Evolutionary conservation across 2,797 vertebrate species (phyloP), one percentile per base, ranked within the genome.

Genomic region (Poeciliopsis gracilis): DNA sequence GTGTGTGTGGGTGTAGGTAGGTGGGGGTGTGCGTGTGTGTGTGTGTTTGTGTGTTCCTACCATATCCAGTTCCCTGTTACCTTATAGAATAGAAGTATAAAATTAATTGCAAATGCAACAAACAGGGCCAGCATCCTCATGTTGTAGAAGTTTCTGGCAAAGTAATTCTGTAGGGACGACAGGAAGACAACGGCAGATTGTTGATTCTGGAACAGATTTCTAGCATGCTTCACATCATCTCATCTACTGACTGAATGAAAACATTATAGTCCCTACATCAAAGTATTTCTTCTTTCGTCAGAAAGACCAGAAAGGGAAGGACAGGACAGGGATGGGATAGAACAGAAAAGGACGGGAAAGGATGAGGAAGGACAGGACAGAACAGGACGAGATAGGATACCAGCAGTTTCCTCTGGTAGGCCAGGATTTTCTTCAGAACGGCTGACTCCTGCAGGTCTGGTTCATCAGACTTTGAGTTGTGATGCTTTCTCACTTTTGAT

Each of bases 111-210:
- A 87, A 99, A 99, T 59, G 98, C 98, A 47, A 99, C 98, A 91
- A 99, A 98, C 80, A 99, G 91, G 0, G 98, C 98, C 92, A 99
- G 87, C 98, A 99, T 99, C 89, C 98, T 97, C 98, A 99, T 98
- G 93, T 99, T 99, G 95, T 99, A 99, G 89, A 99, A 99, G 93
- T 99, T 99, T 82, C 98, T 96, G 33, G 98, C 98, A 95, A 99
- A 99, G 91, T 99, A 99, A 93, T 99, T 99, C 98, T 99, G 92
- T 78, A 93, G 79, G 84, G 79, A 46, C 73, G 36, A 91, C 2
- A 84, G 41, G 77, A 16, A 70, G 46, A 86, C 5, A 25, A 53
- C 8, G 0, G 53, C 33, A 41, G 20, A 30, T 72, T 72, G 28
- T 11, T 53, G 20, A 51, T 49, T 4, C 13, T 72, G 23, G 25